Percentiles rank a stretch among this genome's conserved stretches.
These are phyloP conservation scores for Synanthedon formicaeformis DNA, from an alignment of 2,888 invertebrate species.

Conservation along the genomic window DNA sequence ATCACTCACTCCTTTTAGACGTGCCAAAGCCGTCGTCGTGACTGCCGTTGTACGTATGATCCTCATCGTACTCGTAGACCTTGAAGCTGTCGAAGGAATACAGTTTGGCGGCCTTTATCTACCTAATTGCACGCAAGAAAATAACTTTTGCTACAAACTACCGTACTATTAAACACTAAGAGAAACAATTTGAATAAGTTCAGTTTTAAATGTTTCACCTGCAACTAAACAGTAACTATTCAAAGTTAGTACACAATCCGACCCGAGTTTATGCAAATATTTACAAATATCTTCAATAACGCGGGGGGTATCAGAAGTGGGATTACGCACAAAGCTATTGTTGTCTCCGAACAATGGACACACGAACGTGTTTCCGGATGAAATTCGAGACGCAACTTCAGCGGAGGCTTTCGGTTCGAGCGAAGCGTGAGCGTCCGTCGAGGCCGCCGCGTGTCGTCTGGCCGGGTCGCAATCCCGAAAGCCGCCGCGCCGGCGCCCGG, in stretches of 20 bases:
- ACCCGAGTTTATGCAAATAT: constrained; percentile 23
- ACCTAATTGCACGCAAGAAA: constrained; percentile 6
- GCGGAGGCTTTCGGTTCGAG: constrained; percentile 14
- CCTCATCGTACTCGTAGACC: constrained; percentile 64
- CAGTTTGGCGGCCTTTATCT: constrained; percentile 56
- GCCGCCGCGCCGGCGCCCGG: constrained; percentile 65
- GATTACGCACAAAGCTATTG: constrained; percentile 48
- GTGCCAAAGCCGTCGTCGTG: constrained; percentile 57
- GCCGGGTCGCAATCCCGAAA: constrained; percentile 36
- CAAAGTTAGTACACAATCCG: constrained; percentile 8
- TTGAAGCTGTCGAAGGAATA: constrained; percentile 68
- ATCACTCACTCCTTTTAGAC: constrained; percentile 55
- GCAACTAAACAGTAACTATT: constrained; percentile 1
- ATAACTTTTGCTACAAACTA: constrained; percentile 1
- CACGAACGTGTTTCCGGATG: constrained; percentile 2
- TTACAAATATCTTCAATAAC: constrained; percentile 35
- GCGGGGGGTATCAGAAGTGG: constrained; percentile 29
- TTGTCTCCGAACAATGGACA: constrained; percentile 38
- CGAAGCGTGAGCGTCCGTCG: constrained; percentile 41
- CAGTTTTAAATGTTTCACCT: constrained; percentile 13
- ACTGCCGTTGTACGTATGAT: constrained; percentile 47
- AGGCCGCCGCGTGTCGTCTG: constrained; percentile 62
- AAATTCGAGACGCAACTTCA: neutral
- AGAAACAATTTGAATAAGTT: constrained; percentile 5
- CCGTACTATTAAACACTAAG: neutral